Conservation (phyloP, 1,140 invertebrate species). For the Sipha flava region DNA sequence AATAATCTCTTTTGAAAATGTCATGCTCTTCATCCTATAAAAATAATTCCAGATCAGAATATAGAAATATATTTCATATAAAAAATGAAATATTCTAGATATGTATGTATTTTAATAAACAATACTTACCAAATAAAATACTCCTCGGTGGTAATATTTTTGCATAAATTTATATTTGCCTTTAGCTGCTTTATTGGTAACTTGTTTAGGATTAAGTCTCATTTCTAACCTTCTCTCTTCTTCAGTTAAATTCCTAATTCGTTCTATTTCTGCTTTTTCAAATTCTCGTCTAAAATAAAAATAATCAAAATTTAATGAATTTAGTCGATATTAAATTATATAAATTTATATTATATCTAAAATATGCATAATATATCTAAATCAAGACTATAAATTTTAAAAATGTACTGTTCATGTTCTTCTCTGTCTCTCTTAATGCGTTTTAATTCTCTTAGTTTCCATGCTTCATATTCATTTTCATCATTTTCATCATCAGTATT, state of each 20-base stretch:
- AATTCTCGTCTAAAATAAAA: slow-evolving; percentile 56
- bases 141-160: slow-evolving; percentile 99
- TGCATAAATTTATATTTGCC: slow-evolving; percentile 99
- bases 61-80: too few relatives aligned
- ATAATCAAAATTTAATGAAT: slow-evolving; percentile 31
- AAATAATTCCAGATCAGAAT: too few relatives aligned
- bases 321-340: too few relatives aligned
- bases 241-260: slow-evolving; percentile 88
- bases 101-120: not conserved
- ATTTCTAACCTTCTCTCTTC: slow-evolving; percentile 86
- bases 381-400: not conserved
- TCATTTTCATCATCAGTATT: slow-evolving; percentile 97
- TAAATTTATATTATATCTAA: slow-evolving; percentile 28
- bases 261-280: slow-evolving; percentile 84
- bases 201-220: slow-evolving; percentile 81
- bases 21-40: slow-evolving; percentile 79
- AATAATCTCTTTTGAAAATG: slow-evolving; percentile 90
- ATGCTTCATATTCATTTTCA: slow-evolving; percentile 94
- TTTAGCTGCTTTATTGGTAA: slow-evolving; percentile 93
- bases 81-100: too few relatives aligned
- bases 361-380: not conserved
- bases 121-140: slow-evolving; percentile 73
- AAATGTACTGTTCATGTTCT: slow-evolving; percentile 77
- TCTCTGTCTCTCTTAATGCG: slow-evolving; percentile 92
- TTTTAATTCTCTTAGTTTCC: slow-evolving; percentile 95